These are phyloP conservation scores for Castor canadensis DNA, from an alignment of 2,113 vertebrate species.

Conservation along the genomic window DNA sequence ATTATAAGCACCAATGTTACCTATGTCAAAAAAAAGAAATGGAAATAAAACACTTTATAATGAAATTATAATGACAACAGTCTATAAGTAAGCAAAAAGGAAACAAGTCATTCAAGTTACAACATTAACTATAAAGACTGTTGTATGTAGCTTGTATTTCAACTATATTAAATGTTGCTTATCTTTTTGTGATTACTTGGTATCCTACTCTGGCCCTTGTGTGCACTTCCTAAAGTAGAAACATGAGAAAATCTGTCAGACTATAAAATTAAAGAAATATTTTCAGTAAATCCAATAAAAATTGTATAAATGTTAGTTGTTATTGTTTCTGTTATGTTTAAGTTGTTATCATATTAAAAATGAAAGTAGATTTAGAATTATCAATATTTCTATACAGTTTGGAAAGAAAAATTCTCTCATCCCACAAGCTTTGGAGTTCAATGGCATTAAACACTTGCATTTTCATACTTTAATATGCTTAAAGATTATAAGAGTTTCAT, in stretches of 20 bases:
- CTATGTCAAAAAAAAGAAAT: background rate
- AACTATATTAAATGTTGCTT: too few species aligned
- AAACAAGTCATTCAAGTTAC: too few species aligned
- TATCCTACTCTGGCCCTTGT: too few species aligned
- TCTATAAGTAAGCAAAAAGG: too few species aligned
- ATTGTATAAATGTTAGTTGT: background rate
- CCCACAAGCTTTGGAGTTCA: too few species aligned
- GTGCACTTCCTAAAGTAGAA: background rate
- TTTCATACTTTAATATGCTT: background rate
- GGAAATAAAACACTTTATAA: too few species aligned
- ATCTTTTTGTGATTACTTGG: too few species aligned
- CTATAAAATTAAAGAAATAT: background rate
- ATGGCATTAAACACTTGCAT: too few species aligned
- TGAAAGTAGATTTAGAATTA: background rate
- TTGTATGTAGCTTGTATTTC: too few species aligned
- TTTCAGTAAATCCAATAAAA: background rate
- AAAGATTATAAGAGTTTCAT: background rate
- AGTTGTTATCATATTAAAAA: background rate
- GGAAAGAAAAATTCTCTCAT: background rate
- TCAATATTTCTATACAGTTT: too few species aligned
- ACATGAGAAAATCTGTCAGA: background rate
- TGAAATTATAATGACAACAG: too few species aligned
- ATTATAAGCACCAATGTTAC: background rate
- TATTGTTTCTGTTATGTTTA: background rate
- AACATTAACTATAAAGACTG: too few species aligned